These are phyloP conservation scores for Slavum lentiscoides DNA, from an alignment of 2,888 invertebrate genomes.

Conservation along the genomic window DNA sequence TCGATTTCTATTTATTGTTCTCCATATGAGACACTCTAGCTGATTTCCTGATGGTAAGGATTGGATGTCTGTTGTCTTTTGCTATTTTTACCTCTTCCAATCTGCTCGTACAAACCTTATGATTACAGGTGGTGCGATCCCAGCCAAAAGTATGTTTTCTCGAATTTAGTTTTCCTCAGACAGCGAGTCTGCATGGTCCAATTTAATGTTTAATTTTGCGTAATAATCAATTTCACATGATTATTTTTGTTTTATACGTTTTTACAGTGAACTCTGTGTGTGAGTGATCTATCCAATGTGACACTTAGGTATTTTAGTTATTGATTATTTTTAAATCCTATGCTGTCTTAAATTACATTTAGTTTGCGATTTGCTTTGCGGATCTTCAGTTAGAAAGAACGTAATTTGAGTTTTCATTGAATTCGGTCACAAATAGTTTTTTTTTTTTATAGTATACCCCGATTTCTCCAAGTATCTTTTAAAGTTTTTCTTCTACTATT, in stretches of 20 bases:
- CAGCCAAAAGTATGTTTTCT: not conserved
- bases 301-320: not conserved
- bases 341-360: not conserved
- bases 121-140: not conserved
- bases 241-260: slow-evolving; percentile 7
- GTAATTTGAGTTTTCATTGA: slow-evolving; percentile 1
- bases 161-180: not conserved
- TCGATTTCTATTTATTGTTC: too few species aligned
- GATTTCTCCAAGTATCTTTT: too few species aligned
- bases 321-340: not conserved
- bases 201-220: not conserved
- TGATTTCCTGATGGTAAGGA: too few species aligned
- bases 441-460: too few species aligned
- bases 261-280: slow-evolving; percentile 10
- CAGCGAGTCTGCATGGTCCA: not conserved
- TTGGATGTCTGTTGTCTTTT: not conserved
- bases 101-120: not conserved
- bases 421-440: not conserved
- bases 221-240: not conserved
- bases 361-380: not conserved
- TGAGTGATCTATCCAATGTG: not conserved
- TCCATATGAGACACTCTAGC: too few species aligned
- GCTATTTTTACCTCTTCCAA: not conserved
- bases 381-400: slow-evolving; percentile 1
- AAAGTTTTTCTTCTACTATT: too few species aligned